Evolutionary conservation across 2,113 vertebrate genomes (phyloP).

Genomic region (Pica pica): DNA sequence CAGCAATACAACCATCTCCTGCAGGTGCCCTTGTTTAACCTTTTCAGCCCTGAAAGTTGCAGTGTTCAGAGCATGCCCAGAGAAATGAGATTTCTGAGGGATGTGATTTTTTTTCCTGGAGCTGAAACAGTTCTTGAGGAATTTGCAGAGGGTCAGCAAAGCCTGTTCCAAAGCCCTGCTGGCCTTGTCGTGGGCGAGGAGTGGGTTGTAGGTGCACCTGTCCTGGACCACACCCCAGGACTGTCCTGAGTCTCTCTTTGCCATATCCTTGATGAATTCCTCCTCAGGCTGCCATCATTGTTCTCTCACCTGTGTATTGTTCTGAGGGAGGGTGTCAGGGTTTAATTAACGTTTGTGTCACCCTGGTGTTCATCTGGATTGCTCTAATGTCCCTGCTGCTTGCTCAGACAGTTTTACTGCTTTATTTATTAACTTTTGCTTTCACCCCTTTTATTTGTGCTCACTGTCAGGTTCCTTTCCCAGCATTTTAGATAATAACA

Average conservation of each 20-base stretch:
- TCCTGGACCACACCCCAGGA: background rate
- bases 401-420: background rate
- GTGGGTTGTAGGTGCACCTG: accelerated
- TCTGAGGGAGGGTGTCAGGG: background rate
- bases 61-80: background rate
- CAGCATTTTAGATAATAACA: background rate
- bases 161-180: background rate
- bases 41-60: background rate
- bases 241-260: background rate
- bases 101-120: background rate
- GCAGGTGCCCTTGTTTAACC: background rate
- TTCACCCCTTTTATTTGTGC: background rate
- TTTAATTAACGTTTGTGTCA: constrained; percentile 38
- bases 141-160: background rate
- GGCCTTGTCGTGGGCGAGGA: accelerated
- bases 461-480: background rate
- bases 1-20: background rate
- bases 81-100: background rate
- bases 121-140: background rate
- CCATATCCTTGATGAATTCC: background rate
- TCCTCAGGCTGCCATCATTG: background rate
- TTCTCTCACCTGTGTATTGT: background rate
- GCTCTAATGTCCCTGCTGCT: constrained; percentile 11
- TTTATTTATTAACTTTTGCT: background rate
- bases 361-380: constrained; percentile 4